Base-by-base conservation (phyloP, 1,140 invertebrate genomes). In the Cylas formicarius region DNA sequence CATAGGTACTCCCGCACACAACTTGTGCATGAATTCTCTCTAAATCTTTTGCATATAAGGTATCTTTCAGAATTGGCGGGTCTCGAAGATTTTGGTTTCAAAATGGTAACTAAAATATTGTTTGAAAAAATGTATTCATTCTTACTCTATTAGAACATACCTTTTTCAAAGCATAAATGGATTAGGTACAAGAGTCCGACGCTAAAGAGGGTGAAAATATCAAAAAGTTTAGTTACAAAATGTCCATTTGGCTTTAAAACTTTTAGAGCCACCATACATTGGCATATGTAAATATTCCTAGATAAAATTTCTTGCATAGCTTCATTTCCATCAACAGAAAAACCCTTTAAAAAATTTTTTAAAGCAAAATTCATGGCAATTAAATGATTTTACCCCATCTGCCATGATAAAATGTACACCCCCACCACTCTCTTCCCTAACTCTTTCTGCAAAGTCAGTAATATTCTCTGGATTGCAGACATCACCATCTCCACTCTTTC, bases 41-140 rank as follows among this genome's bases (percentile, higher is more conserved):
- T 74, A 55, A 86, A 83, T 60, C 79, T 77, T 63, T 87, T 82
- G 66, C 94, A 97, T 40, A 98, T 79, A 24, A 98, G 76, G 65
- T 98, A 98, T 65, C 94, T 78, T 72, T 99, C 96, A 2, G 95
- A 97, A 67, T 98, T 99, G 0, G 95, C 96, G 6, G 95, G 95
- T 38, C 95, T 73, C 48, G 93, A 97, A 3, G 90, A 88, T 41
- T 96, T 90, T n/a, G 95, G 95, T 70, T 99, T 99, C 45, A 90
- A 82, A 42, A 99, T 87, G 36, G 76, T 74, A 8, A 98, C 79
- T 68, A 69, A 61, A 57, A 71, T 10, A 43, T 38, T 36, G 21
- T 37, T 10, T 10, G 24, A 8, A 18, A n/a, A 22, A 21, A 8
- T n/a, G n/a, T n/a, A n/a, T n/a, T n/a, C n/a, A n/a, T n/a, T n/a